phyloP scores from a whole-genome alignment of 2,797 vertebrate species.

The Mus spretus region DNA sequence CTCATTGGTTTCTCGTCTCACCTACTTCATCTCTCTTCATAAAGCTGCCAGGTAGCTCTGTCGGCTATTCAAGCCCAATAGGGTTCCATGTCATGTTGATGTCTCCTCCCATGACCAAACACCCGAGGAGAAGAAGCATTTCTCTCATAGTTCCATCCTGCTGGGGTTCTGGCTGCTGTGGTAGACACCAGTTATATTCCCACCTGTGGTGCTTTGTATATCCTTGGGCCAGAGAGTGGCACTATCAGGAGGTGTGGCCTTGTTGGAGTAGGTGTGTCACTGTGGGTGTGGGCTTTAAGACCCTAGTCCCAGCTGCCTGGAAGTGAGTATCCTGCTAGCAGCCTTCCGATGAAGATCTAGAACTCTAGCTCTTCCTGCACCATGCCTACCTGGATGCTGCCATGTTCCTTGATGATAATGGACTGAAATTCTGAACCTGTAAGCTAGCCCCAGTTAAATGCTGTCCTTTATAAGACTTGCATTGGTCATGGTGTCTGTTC shows the following conservation, averaged over 20 bases:
- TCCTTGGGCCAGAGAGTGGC: not conserved
- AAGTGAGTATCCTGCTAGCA: not conserved
- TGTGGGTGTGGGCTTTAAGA: not conserved
- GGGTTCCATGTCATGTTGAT: not conserved
- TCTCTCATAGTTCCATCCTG: not conserved
- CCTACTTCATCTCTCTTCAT: not conserved
- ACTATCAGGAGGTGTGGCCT: not conserved
- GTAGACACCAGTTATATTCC: not conserved
- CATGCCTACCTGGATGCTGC: not conserved
- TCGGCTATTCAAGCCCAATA: fast-evolving
- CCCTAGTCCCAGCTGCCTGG: not conserved
- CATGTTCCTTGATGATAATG: not conserved
- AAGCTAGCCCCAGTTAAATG: not conserved
- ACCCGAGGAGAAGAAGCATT: not conserved
- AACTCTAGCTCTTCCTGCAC: not conserved
- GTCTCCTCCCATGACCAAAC: not conserved
- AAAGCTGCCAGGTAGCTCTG: not conserved
- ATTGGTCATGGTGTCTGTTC: not conserved
- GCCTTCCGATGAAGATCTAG: not conserved
- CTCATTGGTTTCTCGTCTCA: fast-evolving
- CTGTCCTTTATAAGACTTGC: not conserved
- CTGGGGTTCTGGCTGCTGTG: not conserved
- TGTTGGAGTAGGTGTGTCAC: not conserved
- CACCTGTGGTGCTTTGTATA: not conserved
- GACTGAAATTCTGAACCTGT: not conserved